Conservation (phyloP, 1,140 invertebrate species). For the Temnothorax longispinosus region DNA sequence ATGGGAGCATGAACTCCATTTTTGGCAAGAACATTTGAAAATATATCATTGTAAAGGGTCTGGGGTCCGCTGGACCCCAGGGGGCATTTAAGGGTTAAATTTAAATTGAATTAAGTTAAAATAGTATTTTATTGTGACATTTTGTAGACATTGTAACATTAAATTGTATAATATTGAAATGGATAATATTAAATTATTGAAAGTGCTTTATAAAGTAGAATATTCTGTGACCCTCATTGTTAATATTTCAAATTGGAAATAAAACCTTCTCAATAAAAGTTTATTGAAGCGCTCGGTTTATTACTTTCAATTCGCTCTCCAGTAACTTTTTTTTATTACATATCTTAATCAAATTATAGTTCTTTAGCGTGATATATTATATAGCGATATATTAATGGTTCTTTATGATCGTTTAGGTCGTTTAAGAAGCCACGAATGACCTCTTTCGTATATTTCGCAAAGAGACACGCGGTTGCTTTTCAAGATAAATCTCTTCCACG, state of each 20-base stretch:
- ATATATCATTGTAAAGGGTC: too few relatives aligned
- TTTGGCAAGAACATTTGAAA: too few relatives aligned
- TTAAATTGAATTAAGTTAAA: neutral
- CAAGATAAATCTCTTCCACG: conserved; percentile 23
- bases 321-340: neutral
- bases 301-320: neutral
- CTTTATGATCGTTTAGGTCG: neutral
- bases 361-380: neutral
- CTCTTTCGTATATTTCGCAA: conserved; percentile 2
- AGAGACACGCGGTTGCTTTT: neutral
- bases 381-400: neutral
- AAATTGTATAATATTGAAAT: neutral
- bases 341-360: neutral
- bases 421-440: neutral
- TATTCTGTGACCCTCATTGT: neutral
- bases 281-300: neutral
- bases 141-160: neutral
- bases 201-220: conserved; percentile 1
- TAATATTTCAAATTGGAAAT: neutral
- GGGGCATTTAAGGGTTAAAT: too few relatives aligned
- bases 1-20: too few relatives aligned
- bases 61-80: too few relatives aligned
- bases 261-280: neutral
- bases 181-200: neutral
- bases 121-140: neutral